Evolutionary conservation across 2,113 vertebrate species (phyloP).

Genomic region (Xenopus laevis): DNA sequence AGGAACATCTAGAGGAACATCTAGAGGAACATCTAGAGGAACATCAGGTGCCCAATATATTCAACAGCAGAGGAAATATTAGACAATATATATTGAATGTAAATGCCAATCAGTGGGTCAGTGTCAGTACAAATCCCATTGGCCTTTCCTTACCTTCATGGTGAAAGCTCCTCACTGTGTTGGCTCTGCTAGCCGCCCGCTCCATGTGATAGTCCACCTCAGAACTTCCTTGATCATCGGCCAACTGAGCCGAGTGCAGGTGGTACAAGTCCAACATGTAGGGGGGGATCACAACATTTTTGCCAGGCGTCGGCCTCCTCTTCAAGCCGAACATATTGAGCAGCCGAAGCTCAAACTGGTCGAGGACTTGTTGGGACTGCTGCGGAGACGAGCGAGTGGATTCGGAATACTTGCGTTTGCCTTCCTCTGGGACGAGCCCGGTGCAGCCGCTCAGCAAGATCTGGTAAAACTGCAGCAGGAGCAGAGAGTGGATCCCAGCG

Average conservation of each 20-base stretch:
- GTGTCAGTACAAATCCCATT: background rate
- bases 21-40: too few species aligned
- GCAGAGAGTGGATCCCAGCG: conserved; percentile 87
- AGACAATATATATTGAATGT: too few species aligned
- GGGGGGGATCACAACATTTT: conserved; percentile 84
- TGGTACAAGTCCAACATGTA: conserved; percentile 95
- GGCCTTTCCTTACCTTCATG: conserved; percentile 87
- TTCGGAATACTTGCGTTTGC: conserved; percentile 81
- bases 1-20: too few species aligned
- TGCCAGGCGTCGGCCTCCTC: conserved; percentile 86
- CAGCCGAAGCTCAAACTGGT: conserved; percentile 88
- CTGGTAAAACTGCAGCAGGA: conserved; percentile 94
- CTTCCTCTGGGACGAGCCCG: conserved; percentile 89
- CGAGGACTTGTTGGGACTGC: conserved; percentile 80
- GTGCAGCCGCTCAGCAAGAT: conserved; percentile 86
- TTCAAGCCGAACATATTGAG: conserved; percentile 93
- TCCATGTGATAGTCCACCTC: conserved; percentile 79
- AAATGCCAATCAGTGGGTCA: too few species aligned
- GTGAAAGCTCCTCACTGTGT: conserved; percentile 96
- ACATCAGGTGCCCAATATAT: too few species aligned
- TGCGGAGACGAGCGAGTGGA: conserved; percentile 70
- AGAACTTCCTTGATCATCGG: conserved; percentile 61
- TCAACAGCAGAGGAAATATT: too few species aligned
- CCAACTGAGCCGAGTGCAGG: conserved; percentile 83
- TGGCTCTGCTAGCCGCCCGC: conserved; percentile 85